Evolutionary conservation across 2,797 vertebrate genomes (phyloP).

Genomic region (Myotis myotis): DNA sequence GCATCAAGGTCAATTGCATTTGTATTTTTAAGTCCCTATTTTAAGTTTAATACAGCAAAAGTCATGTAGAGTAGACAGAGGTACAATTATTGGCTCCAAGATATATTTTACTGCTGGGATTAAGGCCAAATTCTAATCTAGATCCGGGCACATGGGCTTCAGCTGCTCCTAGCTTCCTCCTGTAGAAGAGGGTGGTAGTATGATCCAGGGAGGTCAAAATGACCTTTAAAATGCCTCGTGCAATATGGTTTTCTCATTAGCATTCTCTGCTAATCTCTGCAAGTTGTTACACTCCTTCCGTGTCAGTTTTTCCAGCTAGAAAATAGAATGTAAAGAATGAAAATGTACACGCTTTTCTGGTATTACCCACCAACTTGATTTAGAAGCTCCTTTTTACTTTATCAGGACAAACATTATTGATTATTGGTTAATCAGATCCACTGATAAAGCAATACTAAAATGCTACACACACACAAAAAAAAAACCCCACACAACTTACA

Average conservation of each 20-base stretch:
- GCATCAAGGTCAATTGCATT: neutral
- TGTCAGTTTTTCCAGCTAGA: neutral
- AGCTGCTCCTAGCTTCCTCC: neutral
- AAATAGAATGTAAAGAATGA: constrained; percentile 15
- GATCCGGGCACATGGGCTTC: neutral
- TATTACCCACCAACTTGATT: neutral
- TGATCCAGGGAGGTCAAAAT: neutral
- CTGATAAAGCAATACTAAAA: neutral
- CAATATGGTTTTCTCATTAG: neutral
- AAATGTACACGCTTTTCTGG: neutral
- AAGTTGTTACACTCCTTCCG: neutral
- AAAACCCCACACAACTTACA: neutral
- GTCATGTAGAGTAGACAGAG: neutral
- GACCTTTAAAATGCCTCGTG: neutral
- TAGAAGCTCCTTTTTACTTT: neutral
- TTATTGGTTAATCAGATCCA: neutral
- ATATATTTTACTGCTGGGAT: neutral
- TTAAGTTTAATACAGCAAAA: neutral
- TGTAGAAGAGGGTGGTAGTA: neutral
- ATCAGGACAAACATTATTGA: neutral
- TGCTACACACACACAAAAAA: neutral
- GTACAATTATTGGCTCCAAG: neutral
- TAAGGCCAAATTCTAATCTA: neutral
- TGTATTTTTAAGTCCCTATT: neutral
- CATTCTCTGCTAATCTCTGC: neutral